Conservation (phyloP, 2,888 invertebrate species). For the Thereva nobilitata region DNA sequence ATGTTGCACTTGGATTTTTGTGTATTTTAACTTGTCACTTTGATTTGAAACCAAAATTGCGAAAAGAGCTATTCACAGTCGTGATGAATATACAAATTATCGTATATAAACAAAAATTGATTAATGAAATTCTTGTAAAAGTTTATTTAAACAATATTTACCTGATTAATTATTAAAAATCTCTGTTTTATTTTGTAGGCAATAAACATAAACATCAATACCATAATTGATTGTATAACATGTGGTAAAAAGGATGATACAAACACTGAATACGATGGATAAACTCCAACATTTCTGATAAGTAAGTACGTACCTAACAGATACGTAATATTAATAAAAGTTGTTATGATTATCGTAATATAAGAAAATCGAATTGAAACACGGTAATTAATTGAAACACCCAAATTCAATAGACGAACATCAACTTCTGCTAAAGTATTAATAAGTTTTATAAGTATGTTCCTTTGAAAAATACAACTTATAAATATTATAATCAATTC, state of each 20-base stretch:
- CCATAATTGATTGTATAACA: constrained; percentile 52
- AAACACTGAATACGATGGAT: constrained; percentile 53
- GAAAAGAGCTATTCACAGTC: no score
- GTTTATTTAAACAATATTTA: no score
- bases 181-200: no score
- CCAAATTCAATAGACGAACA: constrained; percentile 46
- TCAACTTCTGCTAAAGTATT: not conserved
- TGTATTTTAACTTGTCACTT: no score
- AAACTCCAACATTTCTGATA: constrained; percentile 49
- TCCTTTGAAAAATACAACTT: not conserved
- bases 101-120: no score
- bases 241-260: constrained; percentile 55
- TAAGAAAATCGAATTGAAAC: constrained; percentile 50
- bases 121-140: no score
- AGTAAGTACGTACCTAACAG: constrained; percentile 52
- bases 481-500: not conserved
- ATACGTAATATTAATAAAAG: constrained; percentile 52
- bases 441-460: not conserved
- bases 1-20: no score
- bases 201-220: no score
- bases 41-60: no score
- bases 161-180: no score
- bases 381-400: constrained; percentile 52
- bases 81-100: no score
- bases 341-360: constrained; percentile 51